Evolutionary conservation across 2,797 vertebrate species (phyloP).

Genomic region (Poecilia velifera): DNA sequence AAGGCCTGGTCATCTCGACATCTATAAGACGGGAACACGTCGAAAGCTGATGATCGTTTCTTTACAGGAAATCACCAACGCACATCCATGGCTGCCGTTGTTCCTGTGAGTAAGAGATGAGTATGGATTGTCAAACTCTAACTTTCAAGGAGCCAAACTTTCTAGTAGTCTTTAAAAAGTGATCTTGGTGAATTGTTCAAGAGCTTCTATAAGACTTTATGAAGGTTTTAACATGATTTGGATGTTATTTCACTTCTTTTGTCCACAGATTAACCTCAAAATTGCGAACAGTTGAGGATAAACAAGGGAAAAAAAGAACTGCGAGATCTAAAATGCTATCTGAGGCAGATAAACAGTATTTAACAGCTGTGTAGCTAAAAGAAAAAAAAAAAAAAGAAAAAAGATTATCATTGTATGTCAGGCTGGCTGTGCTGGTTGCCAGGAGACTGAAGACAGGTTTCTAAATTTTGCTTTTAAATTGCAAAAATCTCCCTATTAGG

Average conservation of each 20-base stretch:
- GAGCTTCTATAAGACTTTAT: not conserved
- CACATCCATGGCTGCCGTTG: conserved; percentile 74
- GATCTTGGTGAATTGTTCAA: not conserved
- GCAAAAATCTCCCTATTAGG: not conserved
- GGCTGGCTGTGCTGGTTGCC: not conserved
- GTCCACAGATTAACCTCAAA: not conserved
- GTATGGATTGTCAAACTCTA: not conserved
- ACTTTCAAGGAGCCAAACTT: not conserved
- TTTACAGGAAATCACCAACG: conserved; percentile 7
- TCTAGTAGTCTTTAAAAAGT: not conserved
- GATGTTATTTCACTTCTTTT: not conserved
- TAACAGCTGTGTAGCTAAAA: not conserved
- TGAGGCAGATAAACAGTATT: not conserved
- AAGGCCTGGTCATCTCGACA: conserved; percentile 11
- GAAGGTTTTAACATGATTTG: not conserved
- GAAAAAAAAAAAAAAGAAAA: not conserved
- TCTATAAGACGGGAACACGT: conserved; percentile 49
- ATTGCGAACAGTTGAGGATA: not conserved
- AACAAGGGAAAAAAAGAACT: not conserved
- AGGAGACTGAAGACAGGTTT: not conserved
- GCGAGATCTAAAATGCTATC: not conserved
- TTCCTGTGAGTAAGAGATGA: conserved; percentile 73
- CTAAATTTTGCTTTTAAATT: not conserved
- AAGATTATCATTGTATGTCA: not conserved
- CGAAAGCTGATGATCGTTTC: not conserved